Conservation (phyloP, 2,797 vertebrate species). For the Perodicticus potto region DNA sequence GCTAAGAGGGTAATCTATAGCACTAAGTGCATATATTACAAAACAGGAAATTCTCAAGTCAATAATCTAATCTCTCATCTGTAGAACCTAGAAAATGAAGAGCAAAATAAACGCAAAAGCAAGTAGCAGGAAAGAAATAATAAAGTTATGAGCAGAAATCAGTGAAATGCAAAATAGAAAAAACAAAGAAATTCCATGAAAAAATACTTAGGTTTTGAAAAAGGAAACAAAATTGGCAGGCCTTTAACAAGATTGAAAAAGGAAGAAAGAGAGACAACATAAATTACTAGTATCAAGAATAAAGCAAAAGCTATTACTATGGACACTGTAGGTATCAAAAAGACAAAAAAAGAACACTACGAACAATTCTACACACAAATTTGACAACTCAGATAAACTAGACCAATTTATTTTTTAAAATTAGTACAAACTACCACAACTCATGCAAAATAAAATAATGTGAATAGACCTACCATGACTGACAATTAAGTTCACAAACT, state of each 20-base stretch:
- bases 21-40: not conserved
- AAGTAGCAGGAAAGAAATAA: not conserved
- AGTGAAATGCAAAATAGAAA: constrained; percentile 20
- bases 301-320: not conserved
- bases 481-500: too few species aligned
- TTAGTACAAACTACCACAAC: not conserved
- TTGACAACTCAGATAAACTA: not conserved
- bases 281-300: constrained; percentile 10
- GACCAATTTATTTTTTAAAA: not conserved
- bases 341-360: not conserved
- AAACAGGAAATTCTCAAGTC: not conserved
- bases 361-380: not conserved
- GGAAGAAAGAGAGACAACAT: not conserved
- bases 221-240: constrained; percentile 32
- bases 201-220: not conserved
- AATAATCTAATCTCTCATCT: constrained; percentile 20
- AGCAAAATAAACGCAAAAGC: not conserved
- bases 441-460: constrained; percentile 36
- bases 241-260: not conserved
- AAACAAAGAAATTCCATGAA: constrained; percentile 15
- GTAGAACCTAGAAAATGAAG: not conserved
- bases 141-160: constrained; percentile 17
- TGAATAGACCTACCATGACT: not conserved
- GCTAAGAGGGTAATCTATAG: constrained; percentile 18
- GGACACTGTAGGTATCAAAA: not conserved